phyloP scores from a whole-genome alignment of 2,888 invertebrate genomes.

The Lasioglossum marginatum region DNA sequence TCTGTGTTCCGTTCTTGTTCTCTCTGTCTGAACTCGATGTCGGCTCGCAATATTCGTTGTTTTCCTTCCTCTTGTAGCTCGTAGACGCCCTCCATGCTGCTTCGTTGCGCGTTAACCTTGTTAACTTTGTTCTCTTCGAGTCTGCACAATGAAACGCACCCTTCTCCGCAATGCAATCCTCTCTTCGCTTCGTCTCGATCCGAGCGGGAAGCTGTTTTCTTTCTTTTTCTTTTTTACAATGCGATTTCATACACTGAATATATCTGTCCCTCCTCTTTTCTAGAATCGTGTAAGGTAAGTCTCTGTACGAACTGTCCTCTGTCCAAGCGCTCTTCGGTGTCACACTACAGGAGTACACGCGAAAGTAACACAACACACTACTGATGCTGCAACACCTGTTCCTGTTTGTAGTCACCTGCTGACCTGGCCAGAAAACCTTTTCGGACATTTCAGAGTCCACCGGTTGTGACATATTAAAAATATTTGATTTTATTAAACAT shows the following conservation, averaged over 20 bases:
- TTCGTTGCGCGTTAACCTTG: conserved; percentile 45
- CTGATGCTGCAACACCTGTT: not conserved
- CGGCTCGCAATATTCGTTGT: conserved; percentile 17
- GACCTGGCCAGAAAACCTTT: not conserved
- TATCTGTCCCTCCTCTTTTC: not conserved
- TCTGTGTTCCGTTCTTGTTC: conserved; percentile 14
- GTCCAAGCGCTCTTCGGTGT: conserved; percentile 50
- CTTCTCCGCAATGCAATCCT: conserved; percentile 30
- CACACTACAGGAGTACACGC: not conserved
- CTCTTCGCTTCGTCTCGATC: conserved; percentile 16
- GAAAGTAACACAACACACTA: not conserved
- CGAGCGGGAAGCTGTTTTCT: not conserved
- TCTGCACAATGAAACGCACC: conserved; percentile 48
- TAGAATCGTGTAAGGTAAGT: conserved; percentile 72
- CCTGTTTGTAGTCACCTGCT: conserved; percentile 16
- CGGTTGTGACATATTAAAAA: not conserved
- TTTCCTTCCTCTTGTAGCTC: not conserved
- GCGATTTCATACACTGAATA: conserved; percentile 29
- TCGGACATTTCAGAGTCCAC: not conserved
- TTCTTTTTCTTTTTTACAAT: not conserved
- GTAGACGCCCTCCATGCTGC: conserved; percentile 38
- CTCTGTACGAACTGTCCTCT: conserved; percentile 73
- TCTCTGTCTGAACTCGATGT: conserved; percentile 9
- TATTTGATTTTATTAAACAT: not conserved
- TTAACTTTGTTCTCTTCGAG: conserved; percentile 30